Evolutionary conservation across 30 jellyfish, hydroid and myxozoan genomes (phyloP).

Genomic region (Aurelia coerulea): DNA sequence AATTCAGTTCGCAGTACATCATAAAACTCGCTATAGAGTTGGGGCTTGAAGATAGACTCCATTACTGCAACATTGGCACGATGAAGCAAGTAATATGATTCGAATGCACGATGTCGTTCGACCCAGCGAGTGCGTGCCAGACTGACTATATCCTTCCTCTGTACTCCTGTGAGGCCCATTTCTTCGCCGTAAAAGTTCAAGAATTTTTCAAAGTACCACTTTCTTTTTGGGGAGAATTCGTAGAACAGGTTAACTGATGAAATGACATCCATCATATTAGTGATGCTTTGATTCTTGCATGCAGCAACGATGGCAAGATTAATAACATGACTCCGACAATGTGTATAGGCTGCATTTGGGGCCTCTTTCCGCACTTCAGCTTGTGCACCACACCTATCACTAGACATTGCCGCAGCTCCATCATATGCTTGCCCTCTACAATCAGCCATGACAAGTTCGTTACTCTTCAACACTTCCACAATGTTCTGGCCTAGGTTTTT

Average conservation of each 20-base stretch:
- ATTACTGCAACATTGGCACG: conserved; percentile 29
- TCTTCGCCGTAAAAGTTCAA: conserved; percentile 25
- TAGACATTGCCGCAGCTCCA: conserved; percentile 57
- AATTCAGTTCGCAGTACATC: conserved; percentile 20
- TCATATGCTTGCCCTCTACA: conserved; percentile 63
- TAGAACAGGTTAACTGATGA: conserved; percentile 43
- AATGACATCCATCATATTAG: conserved; percentile 22
- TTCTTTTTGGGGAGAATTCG: conserved; percentile 39
- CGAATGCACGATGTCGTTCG: conserved; percentile 59
- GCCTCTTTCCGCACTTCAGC: conserved; percentile 46
- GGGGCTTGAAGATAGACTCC: conserved; percentile 56
- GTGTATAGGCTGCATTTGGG: conserved; percentile 56
- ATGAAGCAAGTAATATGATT: conserved; percentile 12
- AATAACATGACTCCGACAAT: conserved; percentile 48
- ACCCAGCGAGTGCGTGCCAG: conserved; percentile 52
- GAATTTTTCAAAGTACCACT: conserved; percentile 36
- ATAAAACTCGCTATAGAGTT: conserved; percentile 40
- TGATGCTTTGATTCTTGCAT: conserved; percentile 43
- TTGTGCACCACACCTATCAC: conserved; percentile 38
- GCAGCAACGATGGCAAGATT: conserved; percentile 52
- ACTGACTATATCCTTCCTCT: conserved; percentile 32
- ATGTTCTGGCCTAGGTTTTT: conserved; percentile 44
- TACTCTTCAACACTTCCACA: conserved; percentile 18
- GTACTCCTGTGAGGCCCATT: conserved; percentile 33
- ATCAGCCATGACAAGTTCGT: conserved; percentile 36